A percentile compares a stretch with the other conserved stretches of the same genome.
phyloP scores from a whole-genome alignment of 1,140 invertebrate species.

The Ericerus pela region DNA sequence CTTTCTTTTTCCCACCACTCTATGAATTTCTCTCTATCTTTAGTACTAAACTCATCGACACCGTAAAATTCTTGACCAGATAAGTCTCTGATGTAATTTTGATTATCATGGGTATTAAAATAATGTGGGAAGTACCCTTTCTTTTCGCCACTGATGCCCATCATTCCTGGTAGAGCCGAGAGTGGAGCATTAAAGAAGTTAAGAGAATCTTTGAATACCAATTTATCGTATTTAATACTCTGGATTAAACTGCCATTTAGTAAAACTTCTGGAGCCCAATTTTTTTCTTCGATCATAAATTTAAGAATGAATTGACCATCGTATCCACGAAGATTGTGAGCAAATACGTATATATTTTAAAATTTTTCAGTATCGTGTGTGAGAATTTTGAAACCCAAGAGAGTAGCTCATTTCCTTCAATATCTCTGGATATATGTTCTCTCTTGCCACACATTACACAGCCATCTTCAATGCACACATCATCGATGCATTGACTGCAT shows the following conservation, averaged over 20 bases:
- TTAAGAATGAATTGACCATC: not conserved
- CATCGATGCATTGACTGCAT: not conserved
- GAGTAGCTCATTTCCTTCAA: not conserved
- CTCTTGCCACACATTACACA: not conserved
- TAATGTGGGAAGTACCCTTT: constrained; percentile 24
- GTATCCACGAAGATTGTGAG: not conserved
- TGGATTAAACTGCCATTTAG: not conserved
- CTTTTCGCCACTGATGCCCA: constrained; percentile 17
- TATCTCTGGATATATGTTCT: not conserved
- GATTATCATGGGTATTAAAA: constrained; percentile 20
- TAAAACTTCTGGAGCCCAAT: not conserved
- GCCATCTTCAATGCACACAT: not conserved
- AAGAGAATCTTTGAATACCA: constrained; percentile 4
- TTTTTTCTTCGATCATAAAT: not conserved
- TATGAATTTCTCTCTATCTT: constrained; percentile 14
- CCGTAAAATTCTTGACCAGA: constrained; percentile 17
- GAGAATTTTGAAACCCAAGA: not conserved
- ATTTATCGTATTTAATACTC: not conserved
- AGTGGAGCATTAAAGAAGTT: constrained; percentile 1
- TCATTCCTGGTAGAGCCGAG: constrained; percentile 16
- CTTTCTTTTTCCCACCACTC: constrained; percentile 18
- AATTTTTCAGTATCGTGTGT: not conserved
- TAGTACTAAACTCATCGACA: constrained; percentile 15
- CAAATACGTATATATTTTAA: not conserved
- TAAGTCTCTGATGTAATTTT: constrained; percentile 20